Percentiles rank a stretch among this genome's conserved stretches.
These are phyloP conservation scores for Danio albolineatus DNA, from an alignment of 2,797 vertebrate genomes.

Conservation along the genomic window DNA sequence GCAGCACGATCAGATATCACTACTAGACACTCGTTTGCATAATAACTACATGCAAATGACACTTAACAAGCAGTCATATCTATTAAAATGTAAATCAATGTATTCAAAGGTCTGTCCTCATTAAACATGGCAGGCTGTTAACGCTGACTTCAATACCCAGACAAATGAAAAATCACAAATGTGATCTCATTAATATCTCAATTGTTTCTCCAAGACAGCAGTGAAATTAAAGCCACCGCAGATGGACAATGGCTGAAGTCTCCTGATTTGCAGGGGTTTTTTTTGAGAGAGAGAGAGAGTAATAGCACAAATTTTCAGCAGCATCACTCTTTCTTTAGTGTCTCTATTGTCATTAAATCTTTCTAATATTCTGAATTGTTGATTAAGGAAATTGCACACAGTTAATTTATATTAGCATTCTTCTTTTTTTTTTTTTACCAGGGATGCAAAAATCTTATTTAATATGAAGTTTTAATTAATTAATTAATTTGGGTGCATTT, in stretches of 20 bases:
- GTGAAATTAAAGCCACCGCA: conserved; percentile 15
- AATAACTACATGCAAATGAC: conserved; percentile 82
- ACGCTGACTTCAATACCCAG: conserved; percentile 65
- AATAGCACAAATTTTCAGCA: too few species aligned
- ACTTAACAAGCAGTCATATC: conserved; percentile 70
- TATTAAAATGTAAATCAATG: conserved; percentile 84
- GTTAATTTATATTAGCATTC: too few species aligned
- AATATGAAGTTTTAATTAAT: too few species aligned
- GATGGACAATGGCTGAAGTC: background rate
- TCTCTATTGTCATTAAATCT: too few species aligned
- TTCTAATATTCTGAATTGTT: too few species aligned
- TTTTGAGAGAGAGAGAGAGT: background rate
- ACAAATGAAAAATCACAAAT: conserved; percentile 33
- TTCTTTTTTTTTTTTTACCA: too few species aligned
- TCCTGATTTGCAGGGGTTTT: background rate
- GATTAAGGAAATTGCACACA: too few species aligned
- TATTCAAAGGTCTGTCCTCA: conserved; percentile 79
- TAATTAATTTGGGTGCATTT: too few species aligned
- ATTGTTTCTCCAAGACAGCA: conserved; percentile 3
- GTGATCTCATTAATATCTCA: conserved; percentile 25
- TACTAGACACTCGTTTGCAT: conserved; percentile 75
- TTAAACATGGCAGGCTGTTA: conserved; percentile 76
- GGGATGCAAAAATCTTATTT: too few species aligned
- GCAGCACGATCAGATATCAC: conserved; percentile 60
- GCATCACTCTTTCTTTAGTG: too few species aligned